Conservation (phyloP, 1,140 invertebrate species). For the Zophobas atratus region DNA sequence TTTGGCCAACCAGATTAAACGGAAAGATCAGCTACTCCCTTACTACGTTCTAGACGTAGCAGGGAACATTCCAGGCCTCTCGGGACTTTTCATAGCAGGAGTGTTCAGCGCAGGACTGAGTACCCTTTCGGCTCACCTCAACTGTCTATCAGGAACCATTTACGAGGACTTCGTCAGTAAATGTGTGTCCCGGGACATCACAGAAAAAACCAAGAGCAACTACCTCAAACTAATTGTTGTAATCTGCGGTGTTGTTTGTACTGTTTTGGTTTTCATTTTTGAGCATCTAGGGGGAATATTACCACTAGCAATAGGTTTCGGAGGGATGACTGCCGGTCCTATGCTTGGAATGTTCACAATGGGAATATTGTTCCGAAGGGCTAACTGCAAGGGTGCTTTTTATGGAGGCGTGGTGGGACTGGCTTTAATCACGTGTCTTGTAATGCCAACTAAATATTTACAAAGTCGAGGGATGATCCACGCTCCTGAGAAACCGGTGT, state of each 20-base stretch:
- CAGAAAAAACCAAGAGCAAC: constrained; percentile 67
- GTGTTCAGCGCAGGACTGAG: constrained; percentile 77
- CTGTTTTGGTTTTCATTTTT: constrained; percentile 75
- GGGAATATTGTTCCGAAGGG: constrained; percentile 78
- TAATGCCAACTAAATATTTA: constrained; percentile 55
- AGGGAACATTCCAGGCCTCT: constrained; percentile 70
- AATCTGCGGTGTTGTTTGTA: constrained; percentile 72
- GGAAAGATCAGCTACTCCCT: constrained; percentile 70
- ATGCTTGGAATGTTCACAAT: constrained; percentile 78
- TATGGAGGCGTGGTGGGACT: constrained; percentile 54
- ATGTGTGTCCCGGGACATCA: constrained; percentile 65
- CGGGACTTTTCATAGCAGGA: constrained; percentile 77
- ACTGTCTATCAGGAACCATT: constrained; percentile 77
- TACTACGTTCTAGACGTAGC: constrained; percentile 73
- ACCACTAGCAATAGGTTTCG: constrained; percentile 75
- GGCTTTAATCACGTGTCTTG: constrained; percentile 38
- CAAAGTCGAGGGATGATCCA: constrained; percentile 48
- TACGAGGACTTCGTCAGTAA: constrained; percentile 76
- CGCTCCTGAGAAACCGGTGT: constrained; percentile 49
- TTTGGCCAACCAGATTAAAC: constrained; percentile 69
- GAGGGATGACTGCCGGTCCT: constrained; percentile 77
- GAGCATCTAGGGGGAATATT: constrained; percentile 75
- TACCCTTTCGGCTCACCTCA: constrained; percentile 77
- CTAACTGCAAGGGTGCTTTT: constrained; percentile 70
- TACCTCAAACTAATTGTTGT: constrained; percentile 75